Conservation (phyloP, 2,797 vertebrate species). For the Rhynchonycteris naso region DNA sequence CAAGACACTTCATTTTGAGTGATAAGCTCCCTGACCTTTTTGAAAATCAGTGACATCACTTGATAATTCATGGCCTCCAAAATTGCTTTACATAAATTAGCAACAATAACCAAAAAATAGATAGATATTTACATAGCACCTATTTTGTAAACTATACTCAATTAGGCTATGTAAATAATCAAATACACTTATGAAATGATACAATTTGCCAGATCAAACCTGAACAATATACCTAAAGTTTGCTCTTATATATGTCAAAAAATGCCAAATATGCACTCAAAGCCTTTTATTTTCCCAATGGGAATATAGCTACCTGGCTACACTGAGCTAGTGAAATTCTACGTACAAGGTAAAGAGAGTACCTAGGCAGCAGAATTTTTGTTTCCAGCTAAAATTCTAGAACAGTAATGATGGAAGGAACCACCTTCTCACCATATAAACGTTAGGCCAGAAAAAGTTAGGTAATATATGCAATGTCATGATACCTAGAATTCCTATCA, state of each 20-base stretch:
- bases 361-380: background rate
- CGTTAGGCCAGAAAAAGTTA: background rate
- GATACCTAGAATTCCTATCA: background rate
- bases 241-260: background rate
- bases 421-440: background rate
- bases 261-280: background rate
- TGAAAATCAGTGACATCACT: conserved; percentile 29
- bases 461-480: background rate
- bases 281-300: background rate
- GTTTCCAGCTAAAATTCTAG: background rate
- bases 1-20: background rate
- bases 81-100: background rate
- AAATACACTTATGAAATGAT: conserved; percentile 11
- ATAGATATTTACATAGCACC: background rate
- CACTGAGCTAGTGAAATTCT: background rate
- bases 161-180: background rate
- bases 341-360: background rate
- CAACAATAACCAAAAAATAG: background rate
- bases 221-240: conserved; percentile 8
- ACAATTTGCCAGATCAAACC: background rate
- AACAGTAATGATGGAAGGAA: background rate
- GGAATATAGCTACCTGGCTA: background rate
- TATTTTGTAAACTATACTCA: background rate
- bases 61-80: background rate
- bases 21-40: background rate